Base-by-base conservation (phyloP, 2,888 invertebrate genomes). In the Tiliacea aurago region DNA sequence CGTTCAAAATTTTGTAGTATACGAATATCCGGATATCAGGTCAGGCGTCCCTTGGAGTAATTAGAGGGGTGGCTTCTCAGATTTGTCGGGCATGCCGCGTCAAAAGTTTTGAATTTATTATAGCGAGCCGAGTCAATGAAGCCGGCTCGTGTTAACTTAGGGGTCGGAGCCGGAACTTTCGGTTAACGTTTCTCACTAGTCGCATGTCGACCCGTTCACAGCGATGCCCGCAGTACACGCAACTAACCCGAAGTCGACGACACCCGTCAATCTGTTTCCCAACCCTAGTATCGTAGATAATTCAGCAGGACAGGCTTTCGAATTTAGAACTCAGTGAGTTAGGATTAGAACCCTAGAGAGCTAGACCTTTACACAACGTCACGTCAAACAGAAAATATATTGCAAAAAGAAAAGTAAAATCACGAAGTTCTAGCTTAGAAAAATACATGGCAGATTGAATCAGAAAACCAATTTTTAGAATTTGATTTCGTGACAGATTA, bases 21-120 rank as follows among this genome's bases (percentile, higher is more conserved):
- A 64, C 55, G 70, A 4, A 71, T 73, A 74, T 76, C 62, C 74
- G 72, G 65, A 70, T 78, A 78, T 75, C 72, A 70, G 66, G 78
- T 75, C 72, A 70, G 66, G 63, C 71, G 67, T 53, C 66, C 63
- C 62, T 78, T 70, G 58, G 47, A 70, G 82, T 81, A 83, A 86
- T 86, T 85, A 84, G 58, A 69, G 76, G 59, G 77, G 70, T 49
- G 41, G 33, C 63, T 56, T 61, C 62, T 33, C 81, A 71, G 80
- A 85, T 81, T 81, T 67, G 76, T 75, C 68, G 72, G 73, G 73
- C 51, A 53, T 62, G 33, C 55, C 67, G 72, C 23, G 83, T 83
- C 83, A 70, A 80, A 83, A 83, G 80, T 83, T 83, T 80, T 68
- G 71, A 83, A 83, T 84, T 84, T 84, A 84, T 86, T 85, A 69